Conservation (phyloP, 2,797 vertebrate genomes). For the Halcyon badia region DNA sequence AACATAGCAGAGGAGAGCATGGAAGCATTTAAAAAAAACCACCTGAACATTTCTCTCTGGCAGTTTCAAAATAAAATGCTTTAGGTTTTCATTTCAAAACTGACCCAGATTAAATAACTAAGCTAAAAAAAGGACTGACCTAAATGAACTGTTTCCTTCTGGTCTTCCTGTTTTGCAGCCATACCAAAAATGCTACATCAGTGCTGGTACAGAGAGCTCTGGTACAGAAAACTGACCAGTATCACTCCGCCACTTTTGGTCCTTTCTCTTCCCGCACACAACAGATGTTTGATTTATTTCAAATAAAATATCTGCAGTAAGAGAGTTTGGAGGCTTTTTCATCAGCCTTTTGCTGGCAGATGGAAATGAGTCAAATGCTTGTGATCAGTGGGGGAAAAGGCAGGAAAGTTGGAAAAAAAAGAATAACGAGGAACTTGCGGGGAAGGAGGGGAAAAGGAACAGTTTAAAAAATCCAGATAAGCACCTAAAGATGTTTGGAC, state of each 20-base stretch:
- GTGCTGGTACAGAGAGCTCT: background rate
- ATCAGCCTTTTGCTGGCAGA: background rate
- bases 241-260: background rate
- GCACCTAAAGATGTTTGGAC: background rate
- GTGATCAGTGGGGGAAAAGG: background rate
- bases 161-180: constrained; percentile 25
- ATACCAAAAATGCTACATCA: background rate
- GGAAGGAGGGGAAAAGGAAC: background rate
- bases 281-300: background rate
- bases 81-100: background rate
- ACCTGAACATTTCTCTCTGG: rapidly evolving
- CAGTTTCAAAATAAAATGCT: background rate
- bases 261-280: background rate
- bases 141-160: background rate
- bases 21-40: background rate
- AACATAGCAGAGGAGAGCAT: background rate
- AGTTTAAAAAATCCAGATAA: background rate
- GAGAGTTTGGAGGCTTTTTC: background rate
- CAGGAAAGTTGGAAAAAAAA: background rate
- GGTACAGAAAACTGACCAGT: background rate
- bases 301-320: background rate
- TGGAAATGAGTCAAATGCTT: background rate
- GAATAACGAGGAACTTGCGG: background rate
- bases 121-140: constrained; percentile 2
- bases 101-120: constrained; percentile 5